These are phyloP conservation scores for Coccyzus lansbergi DNA, from an alignment of 2,797 vertebrate genomes.

Conservation along the genomic window DNA sequence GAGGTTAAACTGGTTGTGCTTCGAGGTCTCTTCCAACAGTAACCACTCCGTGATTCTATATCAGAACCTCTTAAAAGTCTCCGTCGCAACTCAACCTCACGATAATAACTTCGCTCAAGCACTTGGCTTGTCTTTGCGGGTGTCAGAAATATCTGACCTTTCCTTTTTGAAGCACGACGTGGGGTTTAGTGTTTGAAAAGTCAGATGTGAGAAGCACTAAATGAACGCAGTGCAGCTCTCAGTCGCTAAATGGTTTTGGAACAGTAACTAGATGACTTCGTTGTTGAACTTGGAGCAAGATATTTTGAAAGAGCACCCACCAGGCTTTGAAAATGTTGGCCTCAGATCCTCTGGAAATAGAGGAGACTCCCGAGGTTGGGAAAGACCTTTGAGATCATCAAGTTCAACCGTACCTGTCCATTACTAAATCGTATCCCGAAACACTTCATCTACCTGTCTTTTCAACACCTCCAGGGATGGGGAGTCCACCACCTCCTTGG, in stretches of 20 bases:
- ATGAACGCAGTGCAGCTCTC: background rate
- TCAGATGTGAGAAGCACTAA: background rate
- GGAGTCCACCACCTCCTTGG: too few relatives aligned
- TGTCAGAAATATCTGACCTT: accelerated
- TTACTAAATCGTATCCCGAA: too few relatives aligned
- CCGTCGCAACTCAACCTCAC: background rate
- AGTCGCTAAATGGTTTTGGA: background rate
- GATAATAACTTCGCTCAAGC: background rate
- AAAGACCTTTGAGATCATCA: too few relatives aligned
- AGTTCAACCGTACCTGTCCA: too few relatives aligned
- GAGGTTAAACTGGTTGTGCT: too few relatives aligned
- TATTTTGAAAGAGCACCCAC: background rate
- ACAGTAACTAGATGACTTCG: background rate
- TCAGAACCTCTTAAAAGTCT: background rate
- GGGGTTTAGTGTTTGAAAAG: background rate
- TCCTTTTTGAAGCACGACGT: background rate
- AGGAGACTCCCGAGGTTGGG: too few relatives aligned
- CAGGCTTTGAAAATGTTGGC: background rate
- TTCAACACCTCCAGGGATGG: too few relatives aligned
- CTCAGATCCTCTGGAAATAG: background rate
- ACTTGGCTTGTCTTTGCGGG: background rate
- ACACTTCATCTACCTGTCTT: too few relatives aligned
- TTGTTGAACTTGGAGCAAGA: background rate
- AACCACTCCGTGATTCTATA: too few relatives aligned
- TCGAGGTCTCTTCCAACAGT: too few relatives aligned